Conservation (phyloP, 2,113 vertebrate species). For the Corythaeola cristata region DNA sequence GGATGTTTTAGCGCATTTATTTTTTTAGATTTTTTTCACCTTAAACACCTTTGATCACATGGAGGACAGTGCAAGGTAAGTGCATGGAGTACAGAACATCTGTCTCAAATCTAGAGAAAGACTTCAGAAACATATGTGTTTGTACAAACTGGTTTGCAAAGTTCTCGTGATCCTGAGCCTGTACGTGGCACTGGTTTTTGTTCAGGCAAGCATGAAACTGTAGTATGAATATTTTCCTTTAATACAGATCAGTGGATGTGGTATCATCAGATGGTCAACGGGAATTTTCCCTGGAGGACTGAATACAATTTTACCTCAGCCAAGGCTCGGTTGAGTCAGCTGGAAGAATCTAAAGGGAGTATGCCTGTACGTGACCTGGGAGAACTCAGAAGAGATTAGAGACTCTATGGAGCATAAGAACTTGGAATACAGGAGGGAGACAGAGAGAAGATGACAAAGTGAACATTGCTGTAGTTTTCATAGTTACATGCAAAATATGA, state of each 20-base stretch:
- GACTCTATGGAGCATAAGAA: neutral
- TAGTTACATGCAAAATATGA: neutral
- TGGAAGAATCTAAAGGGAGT: neutral
- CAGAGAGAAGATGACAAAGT: neutral
- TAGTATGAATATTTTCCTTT: conserved; percentile 1
- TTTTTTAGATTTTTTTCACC: neutral
- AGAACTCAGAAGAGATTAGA: neutral
- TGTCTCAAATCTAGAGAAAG: conserved; percentile 25
- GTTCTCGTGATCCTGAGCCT: neutral
- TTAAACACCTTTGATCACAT: neutral
- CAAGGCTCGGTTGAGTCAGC: neutral
- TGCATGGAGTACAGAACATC: neutral
- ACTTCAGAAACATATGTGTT: conserved; percentile 18
- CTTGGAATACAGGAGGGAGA: neutral
- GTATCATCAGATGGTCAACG: conserved; percentile 34
- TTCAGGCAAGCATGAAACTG: conserved; percentile 12
- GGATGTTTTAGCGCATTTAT: neutral
- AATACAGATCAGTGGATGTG: neutral
- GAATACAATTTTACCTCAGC: neutral
- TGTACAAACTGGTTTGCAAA: conserved; percentile 6
- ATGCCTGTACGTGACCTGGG: neutral
- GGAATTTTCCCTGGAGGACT: neutral
- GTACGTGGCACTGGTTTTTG: neutral
- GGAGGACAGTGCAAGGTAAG: neutral
- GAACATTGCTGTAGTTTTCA: neutral